Conservation (phyloP, 2,888 invertebrate species). For the Drosophila colorata region DNA sequence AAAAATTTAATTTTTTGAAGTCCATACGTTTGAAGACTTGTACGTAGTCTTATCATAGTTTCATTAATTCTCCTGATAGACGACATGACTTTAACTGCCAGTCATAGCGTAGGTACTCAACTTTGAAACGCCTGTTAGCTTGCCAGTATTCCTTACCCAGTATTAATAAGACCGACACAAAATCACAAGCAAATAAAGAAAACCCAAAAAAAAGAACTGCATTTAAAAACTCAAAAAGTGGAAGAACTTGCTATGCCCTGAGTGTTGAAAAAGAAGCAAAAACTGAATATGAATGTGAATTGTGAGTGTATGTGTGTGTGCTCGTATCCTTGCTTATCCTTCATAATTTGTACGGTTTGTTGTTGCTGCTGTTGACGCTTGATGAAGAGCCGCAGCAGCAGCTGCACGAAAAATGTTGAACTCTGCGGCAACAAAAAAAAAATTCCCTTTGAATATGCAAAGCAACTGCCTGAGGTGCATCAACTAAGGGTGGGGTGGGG, state of each 20-base stretch:
- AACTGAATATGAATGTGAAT: slow-evolving; percentile 52
- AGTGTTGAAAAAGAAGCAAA: slow-evolving; percentile 48
- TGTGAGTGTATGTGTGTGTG: slow-evolving; percentile 32
- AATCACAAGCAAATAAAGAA: not conserved
- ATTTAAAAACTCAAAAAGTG: slow-evolving; percentile 62
- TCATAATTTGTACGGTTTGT: slow-evolving; percentile 64
- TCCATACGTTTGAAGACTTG: no score
- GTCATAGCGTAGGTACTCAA: not conserved
- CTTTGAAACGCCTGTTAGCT: slow-evolving; percentile 7
- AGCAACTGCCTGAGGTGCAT: slow-evolving; percentile 62
- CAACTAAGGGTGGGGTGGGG: not conserved
- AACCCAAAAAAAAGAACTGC: slow-evolving; percentile 31
- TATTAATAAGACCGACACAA: slow-evolving; percentile 11
- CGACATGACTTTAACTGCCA: not conserved
- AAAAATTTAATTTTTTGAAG: no score
- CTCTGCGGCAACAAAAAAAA: slow-evolving; percentile 26
- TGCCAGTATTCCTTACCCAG: not conserved
- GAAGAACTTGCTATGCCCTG: slow-evolving; percentile 61
- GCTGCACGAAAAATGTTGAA: slow-evolving; percentile 41
- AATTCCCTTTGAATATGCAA: slow-evolving; percentile 58
- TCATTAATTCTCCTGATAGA: no score
- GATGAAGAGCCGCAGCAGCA: slow-evolving; percentile 67
- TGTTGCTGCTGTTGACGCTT: slow-evolving; percentile 50
- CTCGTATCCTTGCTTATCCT: slow-evolving; percentile 61
- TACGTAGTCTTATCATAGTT: no score